Evolutionary conservation across 1,140 invertebrate species (phyloP), one percentile per base, ranked within the genome.

Genomic region (Drosophila kohkoa): DNA sequence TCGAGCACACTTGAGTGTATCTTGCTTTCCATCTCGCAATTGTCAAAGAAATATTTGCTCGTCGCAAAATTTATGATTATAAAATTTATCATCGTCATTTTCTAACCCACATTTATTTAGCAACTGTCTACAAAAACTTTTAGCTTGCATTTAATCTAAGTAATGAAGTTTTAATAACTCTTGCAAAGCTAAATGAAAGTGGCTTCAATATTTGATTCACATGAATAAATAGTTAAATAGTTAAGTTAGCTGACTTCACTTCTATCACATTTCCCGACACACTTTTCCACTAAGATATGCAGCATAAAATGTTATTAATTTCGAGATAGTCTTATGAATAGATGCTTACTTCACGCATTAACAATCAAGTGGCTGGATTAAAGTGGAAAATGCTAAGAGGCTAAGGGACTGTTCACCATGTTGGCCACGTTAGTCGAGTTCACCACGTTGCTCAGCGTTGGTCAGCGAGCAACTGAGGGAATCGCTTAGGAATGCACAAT

Each of bases 401-500:
- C 20, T 25, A 25, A 25, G 20, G 20, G 20, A 25, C 20, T 25
- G 20, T 25, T 25, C 20, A 25, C 20, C 20, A 25, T 25, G 32
- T 8, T 32, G 32, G 32, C 32, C 32, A 32, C 7, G 32, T 32
- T 32, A 41, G 48, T 25, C 20, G 20, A 25, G 20, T 25, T 25
- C 20, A 25, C 10, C n/a, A 51, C 15, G 45, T n/a, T 28, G 11
- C 20, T 43, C 10, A 25, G 20, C 55, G 10, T 20, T 65, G 41
- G 51, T 48, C 62, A 41, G 30, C 45, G 52, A 52, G 52, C 63
- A 49, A 38, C 38, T 13, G 57, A 43, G 35, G 32, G 38, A 58
- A 25, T 58, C 69, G 69, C 69, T 72, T 66, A 66, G 70, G 63
- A 73, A 73, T 73, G 70, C 70, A 46, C 35, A 41, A 48, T 45